Base-by-base conservation (phyloP, 1,140 invertebrate genomes). In the Physella acuta region DNA sequence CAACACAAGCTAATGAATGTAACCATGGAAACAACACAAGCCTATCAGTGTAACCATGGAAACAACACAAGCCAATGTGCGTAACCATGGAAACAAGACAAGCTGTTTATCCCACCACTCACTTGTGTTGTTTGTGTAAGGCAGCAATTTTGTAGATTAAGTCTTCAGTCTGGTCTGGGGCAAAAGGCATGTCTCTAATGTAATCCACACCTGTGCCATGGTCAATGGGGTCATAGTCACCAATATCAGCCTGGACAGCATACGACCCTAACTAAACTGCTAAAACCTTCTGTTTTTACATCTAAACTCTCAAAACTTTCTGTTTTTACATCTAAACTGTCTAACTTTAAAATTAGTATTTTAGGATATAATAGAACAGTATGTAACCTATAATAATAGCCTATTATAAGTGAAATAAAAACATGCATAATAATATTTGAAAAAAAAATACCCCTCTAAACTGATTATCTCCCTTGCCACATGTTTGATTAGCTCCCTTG, bases 191-290 rank as follows among this genome's bases (percentile, higher is more conserved):
- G 70, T 95, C 94, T 78, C 90, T 91, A 56, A 98, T 89, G 85
- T 97, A 97, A 30, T 89, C 89, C 8, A 79, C 75, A 17, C 80
- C 82, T 24, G 89, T 86, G 59, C 86, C 88, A 84, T 93, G 92
- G 77, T 94, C 92, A 33, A 91, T 88, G 1, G 89, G 87, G 84
- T 98, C 94, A 79, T 93, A 97, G 87, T 99, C 97, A 0, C 97
- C 97, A 63, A 98, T 88, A 86, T 99, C 96, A 1, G 96, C 94
- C 85, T 99, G 98, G 34, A 98, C 95, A 61, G 98, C 88, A 85
- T 97, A 99, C 16, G 95, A 97, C 3, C 97, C 97, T 24, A 99
- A 87, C 33, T 99, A 88, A 0, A 96, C 97, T 82, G 98, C 93
- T 5, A 96, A 99, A 8, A 97, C 94, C 83, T 96, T 95, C 2